These are phyloP conservation scores for Acanthornis magna DNA, from an alignment of 2,797 vertebrate genomes.

Conservation along the genomic window DNA sequence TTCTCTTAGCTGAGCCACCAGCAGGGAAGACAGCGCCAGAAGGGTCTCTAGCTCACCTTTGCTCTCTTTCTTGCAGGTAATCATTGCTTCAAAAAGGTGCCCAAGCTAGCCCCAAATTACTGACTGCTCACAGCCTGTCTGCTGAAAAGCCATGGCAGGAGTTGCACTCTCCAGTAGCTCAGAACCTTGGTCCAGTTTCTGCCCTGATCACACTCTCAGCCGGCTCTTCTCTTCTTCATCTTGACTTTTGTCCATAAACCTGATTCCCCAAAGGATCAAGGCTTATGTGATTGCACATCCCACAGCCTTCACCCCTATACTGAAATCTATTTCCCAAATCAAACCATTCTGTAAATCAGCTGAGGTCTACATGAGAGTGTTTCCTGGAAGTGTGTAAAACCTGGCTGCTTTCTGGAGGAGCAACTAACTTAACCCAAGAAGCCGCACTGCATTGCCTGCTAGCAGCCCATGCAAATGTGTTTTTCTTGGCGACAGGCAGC, in stretches of 20 bases:
- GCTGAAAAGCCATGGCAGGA: not conserved
- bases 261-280: not conserved
- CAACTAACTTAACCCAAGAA: not conserved
- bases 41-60: not conserved
- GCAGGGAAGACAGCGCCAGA: not conserved
- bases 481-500: not conserved
- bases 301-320: not conserved
- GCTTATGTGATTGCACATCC: not conserved
- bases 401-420: not conserved
- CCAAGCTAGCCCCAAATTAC: not conserved
- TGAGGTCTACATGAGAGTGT: not conserved
- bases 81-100: not conserved
- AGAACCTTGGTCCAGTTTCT: not conserved
- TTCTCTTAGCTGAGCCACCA: not conserved
- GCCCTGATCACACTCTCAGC: no score
- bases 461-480: not conserved
- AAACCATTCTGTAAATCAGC: not conserved
- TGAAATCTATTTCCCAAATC: not conserved
- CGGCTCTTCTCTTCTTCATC: not conserved
- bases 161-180: fast-evolving
- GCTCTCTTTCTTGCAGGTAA: not conserved
- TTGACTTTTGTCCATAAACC: not conserved
- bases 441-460: not conserved
- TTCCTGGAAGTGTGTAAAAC: not conserved
- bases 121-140: not conserved